Base-by-base conservation (phyloP, 30 jellyfish, hydroid and myxozoan genomes). In the Aurelia aurita complex sp. Pacific region DNA sequence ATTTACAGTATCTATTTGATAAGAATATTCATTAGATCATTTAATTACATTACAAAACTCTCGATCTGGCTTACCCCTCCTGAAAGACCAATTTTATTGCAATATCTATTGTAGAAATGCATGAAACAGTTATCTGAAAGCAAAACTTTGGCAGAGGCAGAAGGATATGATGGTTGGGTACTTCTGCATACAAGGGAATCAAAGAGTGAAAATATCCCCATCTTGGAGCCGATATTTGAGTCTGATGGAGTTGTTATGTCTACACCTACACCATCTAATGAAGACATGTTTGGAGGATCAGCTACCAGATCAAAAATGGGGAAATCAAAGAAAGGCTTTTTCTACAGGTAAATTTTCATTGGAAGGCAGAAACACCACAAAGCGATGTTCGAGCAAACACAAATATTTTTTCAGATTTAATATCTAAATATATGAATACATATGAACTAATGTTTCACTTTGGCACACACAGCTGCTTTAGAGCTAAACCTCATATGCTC, bases 271-370 rank as follows among this genome's bases (percentile, higher is more conserved):
- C 89, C 89, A 34, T 87, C 91, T 23, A 60, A 74, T 62, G 96
- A 87, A 40, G 91, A 77, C 63, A 69, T 87, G 71, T 87, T 87
- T 87, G 96, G 88, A 23, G 96, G 96, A 34, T 78, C 88, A n/a
- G 88, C 90, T 15, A 33, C 87, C 17, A 84, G 93, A 43, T 6
- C 87, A 6, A 72, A 51, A 43, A 36, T 71, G 67, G 93, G 88
- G 13, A 84, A 84, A 64, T 53, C 79, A 70, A 84, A 73, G 38
- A 50, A 74, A 51, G 93, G 93, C 6, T 46, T 73, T 61, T 84
- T 74, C 79, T 84, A 84, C 55, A 84, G 93, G 93, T 74, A 66
- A 11, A 51, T 16, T n/a, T 46, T 46, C 57, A 46, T 46, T 46
- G 52, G 52, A 40, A 40, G 52, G 52, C 52, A 40, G 52, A 9